Conservation (phyloP, 2,113 vertebrate species). For the Coreoperca whiteheadi region DNA sequence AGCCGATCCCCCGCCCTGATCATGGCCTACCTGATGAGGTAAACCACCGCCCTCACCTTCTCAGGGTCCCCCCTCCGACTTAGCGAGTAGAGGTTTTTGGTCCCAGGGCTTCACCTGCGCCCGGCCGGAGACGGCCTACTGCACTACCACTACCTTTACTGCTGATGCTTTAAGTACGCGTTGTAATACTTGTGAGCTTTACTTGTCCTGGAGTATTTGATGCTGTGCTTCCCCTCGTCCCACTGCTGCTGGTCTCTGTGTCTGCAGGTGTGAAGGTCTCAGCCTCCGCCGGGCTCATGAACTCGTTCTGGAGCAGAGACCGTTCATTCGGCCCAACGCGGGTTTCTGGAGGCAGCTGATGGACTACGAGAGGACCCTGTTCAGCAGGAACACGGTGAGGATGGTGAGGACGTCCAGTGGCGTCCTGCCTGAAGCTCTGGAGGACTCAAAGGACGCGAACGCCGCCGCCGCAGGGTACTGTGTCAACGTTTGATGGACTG, state of each 20-base stretch:
- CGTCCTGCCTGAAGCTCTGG: slow-evolving; percentile 55
- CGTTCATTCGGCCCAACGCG: slow-evolving; percentile 79
- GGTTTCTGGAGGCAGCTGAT: slow-evolving; percentile 89
- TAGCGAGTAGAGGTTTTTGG: no score
- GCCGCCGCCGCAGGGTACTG: not conserved
- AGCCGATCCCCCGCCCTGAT: slow-evolving; percentile 82
- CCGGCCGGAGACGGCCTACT: no score
- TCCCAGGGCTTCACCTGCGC: no score
- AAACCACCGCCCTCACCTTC: not conserved
- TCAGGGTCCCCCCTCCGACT: no score
- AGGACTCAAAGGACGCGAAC: not conserved
- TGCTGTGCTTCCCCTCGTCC: no score
- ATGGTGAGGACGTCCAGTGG: slow-evolving; percentile 67
- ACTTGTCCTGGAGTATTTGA: no score
- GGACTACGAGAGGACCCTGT: slow-evolving; percentile 77
- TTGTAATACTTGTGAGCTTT: no score
- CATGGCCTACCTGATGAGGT: slow-evolving; percentile 86
- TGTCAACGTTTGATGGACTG: slow-evolving; percentile 39
- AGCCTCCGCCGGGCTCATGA: slow-evolving; percentile 75
- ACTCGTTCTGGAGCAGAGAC: slow-evolving; percentile 68
- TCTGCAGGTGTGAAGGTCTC: slow-evolving; percentile 68
- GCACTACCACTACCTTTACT: no score
- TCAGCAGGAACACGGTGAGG: slow-evolving; percentile 68
- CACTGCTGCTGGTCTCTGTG: not conserved
- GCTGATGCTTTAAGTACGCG: no score